Conservation (phyloP, 2,888 invertebrate species). For the Choreutis nemorana region DNA sequence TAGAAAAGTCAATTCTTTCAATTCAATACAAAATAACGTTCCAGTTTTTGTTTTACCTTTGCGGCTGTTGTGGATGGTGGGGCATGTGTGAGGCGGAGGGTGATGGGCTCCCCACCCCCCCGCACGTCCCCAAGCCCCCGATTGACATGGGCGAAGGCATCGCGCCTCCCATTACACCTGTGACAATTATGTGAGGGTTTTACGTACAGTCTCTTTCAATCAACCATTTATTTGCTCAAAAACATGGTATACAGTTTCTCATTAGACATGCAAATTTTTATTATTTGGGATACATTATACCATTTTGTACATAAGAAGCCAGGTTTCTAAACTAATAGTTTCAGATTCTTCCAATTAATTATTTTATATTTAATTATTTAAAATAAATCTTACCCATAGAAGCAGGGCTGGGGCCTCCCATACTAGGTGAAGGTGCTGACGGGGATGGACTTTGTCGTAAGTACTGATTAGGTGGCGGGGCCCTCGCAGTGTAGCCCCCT, state of each 20-base stretch:
- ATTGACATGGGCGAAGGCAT: conserved; percentile 55
- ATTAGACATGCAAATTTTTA: no score
- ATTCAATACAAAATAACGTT: no score
- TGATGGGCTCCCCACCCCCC: conserved; percentile 74
- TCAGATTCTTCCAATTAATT: no score
- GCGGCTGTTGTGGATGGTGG: conserved; percentile 67
- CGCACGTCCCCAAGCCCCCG: conserved; percentile 44
- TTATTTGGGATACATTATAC: no score
- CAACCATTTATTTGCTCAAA: no score
- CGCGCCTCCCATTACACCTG: conserved; percentile 47
- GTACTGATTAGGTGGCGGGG: conserved; percentile 78
- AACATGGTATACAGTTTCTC: no score
- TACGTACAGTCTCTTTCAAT: no score
- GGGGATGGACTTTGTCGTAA: conserved; percentile 83
- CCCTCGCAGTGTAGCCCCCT: conserved; percentile 60
- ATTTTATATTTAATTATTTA: no score
- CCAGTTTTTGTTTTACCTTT: conserved; percentile 22
- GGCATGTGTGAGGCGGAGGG: conserved; percentile 66
- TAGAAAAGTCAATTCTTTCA: no score
- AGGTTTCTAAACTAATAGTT: no score
- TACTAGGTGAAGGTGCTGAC: conserved; percentile 74
- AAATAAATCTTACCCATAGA: conserved; percentile 25
- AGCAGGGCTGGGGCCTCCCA: conserved; percentile 64
- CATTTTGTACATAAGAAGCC: no score
- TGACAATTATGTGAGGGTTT: no score